A percentile compares a stretch with the other conserved stretches of the same genome.
phyloP scores from a whole-genome alignment of 2,888 invertebrate species.

The Tineola bisselliella region DNA sequence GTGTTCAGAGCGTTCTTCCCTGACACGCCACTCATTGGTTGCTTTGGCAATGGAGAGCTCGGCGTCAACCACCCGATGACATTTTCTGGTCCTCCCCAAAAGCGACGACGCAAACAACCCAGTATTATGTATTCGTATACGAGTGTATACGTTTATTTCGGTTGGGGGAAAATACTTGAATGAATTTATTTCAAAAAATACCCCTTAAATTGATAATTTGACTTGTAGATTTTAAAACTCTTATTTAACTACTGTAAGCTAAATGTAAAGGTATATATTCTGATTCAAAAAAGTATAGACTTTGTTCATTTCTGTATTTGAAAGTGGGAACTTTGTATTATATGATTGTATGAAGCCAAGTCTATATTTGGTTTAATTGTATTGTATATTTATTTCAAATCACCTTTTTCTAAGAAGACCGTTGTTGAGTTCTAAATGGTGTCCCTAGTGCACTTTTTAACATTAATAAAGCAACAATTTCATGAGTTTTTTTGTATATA shows the following conservation, averaged over 20 bases:
- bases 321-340: too few species aligned
- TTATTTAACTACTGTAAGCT: neutral
- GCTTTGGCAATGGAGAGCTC: conserved; percentile 57
- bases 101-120: neutral
- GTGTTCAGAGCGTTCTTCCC: conserved; percentile 48
- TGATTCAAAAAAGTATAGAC: too few species aligned
- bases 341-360: too few species aligned
- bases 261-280: neutral
- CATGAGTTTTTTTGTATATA: too few species aligned
- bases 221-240: neutral
- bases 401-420: too few species aligned
- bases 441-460: too few species aligned
- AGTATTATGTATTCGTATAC: conserved; percentile 49
- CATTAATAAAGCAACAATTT: too few species aligned
- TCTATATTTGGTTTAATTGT: too few species aligned
- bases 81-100: conserved; percentile 4
- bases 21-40: conserved; percentile 42
- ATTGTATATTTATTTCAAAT: too few species aligned
- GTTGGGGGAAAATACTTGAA: conserved; percentile 44
- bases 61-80: conserved; percentile 42
- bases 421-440: too few species aligned
- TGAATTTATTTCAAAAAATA: neutral
- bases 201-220: neutral
- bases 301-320: too few species aligned
- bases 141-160: conserved; percentile 53